Evolutionary conservation across 2,888 invertebrate genomes (phyloP).

Genomic region (Catocala fraxini): DNA sequence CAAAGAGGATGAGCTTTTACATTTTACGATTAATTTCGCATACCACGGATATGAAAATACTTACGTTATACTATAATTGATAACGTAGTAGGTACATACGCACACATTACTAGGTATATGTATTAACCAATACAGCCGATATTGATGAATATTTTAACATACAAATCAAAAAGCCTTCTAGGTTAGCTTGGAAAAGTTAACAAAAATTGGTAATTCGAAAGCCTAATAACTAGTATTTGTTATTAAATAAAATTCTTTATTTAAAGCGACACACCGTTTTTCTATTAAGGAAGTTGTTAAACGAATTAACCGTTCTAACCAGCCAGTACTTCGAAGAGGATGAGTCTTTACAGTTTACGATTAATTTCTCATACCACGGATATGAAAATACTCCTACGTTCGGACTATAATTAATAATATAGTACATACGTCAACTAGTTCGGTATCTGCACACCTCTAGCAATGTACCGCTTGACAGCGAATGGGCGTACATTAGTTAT

Average conservation of each 20-base stretch:
- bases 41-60: slow-evolving; percentile 57
- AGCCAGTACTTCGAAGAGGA: slow-evolving; percentile 17
- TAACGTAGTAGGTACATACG: slow-evolving; percentile 60
- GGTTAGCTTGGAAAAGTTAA: too few species aligned
- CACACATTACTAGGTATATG: too few species aligned
- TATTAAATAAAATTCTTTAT: too few species aligned
- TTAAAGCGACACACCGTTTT: background rate
- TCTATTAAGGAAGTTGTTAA: slow-evolving; percentile 14
- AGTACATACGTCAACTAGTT: slow-evolving; percentile 65
- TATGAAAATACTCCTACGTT: slow-evolving; percentile 60
- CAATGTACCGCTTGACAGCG: slow-evolving; percentile 70
- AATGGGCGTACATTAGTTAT: slow-evolving; percentile 70
- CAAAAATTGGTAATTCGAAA: too few species aligned
- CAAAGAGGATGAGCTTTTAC: slow-evolving; percentile 33
- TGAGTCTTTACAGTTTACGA: slow-evolving; percentile 41
- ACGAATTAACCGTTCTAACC: slow-evolving; percentile 22
- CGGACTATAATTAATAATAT: slow-evolving; percentile 64
- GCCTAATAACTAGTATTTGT: too few species aligned
- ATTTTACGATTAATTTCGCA: slow-evolving; percentile 58
- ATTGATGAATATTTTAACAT: too few species aligned
- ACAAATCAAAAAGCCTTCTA: too few species aligned
- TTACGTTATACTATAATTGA: slow-evolving; percentile 63
- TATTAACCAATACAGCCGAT: too few species aligned
- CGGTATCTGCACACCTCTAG: slow-evolving; percentile 65
- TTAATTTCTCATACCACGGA: slow-evolving; percentile 59